phyloP scores from a whole-genome alignment of 2,888 invertebrate genomes.

The Clunio marinus region DNA sequence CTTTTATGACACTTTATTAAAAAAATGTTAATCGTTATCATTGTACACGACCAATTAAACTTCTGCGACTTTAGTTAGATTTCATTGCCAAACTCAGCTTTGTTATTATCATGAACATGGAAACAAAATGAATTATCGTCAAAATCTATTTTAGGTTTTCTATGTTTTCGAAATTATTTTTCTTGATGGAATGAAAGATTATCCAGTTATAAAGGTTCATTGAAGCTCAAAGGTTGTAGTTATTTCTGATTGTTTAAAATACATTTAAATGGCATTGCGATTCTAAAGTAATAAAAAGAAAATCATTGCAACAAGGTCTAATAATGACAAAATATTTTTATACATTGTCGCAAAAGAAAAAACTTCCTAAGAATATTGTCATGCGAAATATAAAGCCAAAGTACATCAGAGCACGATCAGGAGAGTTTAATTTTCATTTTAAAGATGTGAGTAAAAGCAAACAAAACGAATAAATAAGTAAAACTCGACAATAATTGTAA shows the following conservation, averaged over 20 bases:
- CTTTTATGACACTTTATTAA: not conserved
- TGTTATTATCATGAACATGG: slow-evolving; percentile 25
- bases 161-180: too few relatives aligned
- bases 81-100: slow-evolving; percentile 1
- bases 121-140: not conserved
- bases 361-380: not conserved
- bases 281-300: not conserved
- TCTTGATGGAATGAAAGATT: too few relatives aligned
- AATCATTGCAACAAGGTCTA: not conserved
- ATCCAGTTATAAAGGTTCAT: too few relatives aligned
- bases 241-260: not conserved
- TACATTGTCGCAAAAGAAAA: slow-evolving; percentile 7
- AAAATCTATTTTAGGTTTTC: not conserved
- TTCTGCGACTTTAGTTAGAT: not conserved
- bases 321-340: slow-evolving; percentile 32
- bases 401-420: slow-evolving; percentile 19
- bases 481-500: too few relatives aligned
- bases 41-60: not conserved
- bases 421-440: slow-evolving; percentile 28
- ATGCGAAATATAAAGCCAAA: slow-evolving; percentile 26
- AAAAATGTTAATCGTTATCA: not conserved
- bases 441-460: slow-evolving; percentile 34
- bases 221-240: too few relatives aligned
- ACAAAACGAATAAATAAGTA: too few relatives aligned
- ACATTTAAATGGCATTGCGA: not conserved